phyloP scores from a whole-genome alignment of 37 sponge, comb jelly and placozoan species.

The Beroe forskalii region DNA sequence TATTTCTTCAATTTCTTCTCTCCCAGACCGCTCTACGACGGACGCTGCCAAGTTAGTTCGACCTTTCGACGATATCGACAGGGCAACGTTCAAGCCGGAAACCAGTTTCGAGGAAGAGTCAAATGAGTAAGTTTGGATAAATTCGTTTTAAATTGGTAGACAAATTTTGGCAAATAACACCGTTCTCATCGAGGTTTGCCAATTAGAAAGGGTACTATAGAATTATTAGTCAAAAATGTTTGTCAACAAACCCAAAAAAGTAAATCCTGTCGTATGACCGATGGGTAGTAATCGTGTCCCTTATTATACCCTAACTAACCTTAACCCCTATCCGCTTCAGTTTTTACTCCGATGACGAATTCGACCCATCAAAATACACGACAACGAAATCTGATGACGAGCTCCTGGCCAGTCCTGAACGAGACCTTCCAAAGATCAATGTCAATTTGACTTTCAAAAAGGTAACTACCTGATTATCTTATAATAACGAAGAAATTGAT shows the following conservation, averaged over 20 bases:
- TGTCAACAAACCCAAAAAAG: no score
- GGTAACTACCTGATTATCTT: not conserved
- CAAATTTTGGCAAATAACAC: no score
- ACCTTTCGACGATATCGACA: constrained; percentile 57
- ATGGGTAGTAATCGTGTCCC: no score
- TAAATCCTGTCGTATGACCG: no score
- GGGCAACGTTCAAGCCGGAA: not conserved
- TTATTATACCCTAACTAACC: no score
- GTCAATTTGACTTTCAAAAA: constrained; percentile 7
- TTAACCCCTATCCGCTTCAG: no score
- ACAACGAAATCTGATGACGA: not conserved
- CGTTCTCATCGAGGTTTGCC: no score
- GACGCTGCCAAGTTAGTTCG: not conserved
- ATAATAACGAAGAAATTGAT: no score
- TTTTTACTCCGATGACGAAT: constrained; percentile 50
- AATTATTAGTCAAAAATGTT: no score
- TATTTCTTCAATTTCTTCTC: not conserved
- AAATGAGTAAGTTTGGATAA: not conserved
- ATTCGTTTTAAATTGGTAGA: no score
- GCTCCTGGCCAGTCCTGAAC: not conserved
- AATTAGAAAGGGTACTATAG: no score
- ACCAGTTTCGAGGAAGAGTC: not conserved
- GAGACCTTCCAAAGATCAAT: not conserved
- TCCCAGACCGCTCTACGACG: constrained; percentile 52
- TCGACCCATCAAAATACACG: not conserved